phyloP scores from a whole-genome alignment of 2,888 invertebrate species.

The Ganaspis brasiliensis region DNA sequence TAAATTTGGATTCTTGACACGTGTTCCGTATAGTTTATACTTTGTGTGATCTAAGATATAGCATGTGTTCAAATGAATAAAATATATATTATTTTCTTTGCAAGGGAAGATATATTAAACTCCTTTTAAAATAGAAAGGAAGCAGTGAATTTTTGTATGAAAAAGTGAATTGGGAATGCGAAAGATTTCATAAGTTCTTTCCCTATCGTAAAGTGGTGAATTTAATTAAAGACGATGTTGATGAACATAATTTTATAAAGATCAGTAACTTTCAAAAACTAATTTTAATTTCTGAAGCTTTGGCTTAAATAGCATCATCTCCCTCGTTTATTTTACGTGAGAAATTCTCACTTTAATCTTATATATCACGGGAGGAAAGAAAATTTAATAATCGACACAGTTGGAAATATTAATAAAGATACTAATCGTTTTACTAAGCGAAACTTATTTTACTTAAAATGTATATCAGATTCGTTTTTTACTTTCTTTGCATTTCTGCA shows the following conservation, averaged over 20 bases:
- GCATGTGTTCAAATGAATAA: slow-evolving; percentile 12
- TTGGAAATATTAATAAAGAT: slow-evolving; percentile 16
- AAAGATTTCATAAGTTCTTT: background rate
- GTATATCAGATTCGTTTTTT: no score
- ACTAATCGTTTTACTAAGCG: background rate
- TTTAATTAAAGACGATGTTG: slow-evolving; percentile 20
- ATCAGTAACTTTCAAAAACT: slow-evolving; percentile 3
- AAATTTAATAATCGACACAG: slow-evolving; percentile 2
- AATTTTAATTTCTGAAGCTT: slow-evolving; percentile 16
- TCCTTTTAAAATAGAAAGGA: background rate
- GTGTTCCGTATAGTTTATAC: slow-evolving; percentile 7
- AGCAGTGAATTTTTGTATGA: background rate
- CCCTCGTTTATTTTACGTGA: slow-evolving; percentile 8
- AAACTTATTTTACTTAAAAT: background rate
- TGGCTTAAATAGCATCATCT: slow-evolving; percentile 36
- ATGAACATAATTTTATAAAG: slow-evolving; percentile 26
- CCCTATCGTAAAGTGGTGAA: background rate
- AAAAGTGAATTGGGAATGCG: background rate
- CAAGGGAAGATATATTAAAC: background rate
- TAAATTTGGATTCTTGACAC: slow-evolving; percentile 4
- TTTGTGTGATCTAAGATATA: background rate
- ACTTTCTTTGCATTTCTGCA: no score
- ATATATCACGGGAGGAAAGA: slow-evolving; percentile 25
- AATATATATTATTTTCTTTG: background rate
- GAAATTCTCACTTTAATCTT: slow-evolving; percentile 4